Evolutionary conservation across 2,797 vertebrate species (phyloP).

Genomic region (Meda fulgida): DNA sequence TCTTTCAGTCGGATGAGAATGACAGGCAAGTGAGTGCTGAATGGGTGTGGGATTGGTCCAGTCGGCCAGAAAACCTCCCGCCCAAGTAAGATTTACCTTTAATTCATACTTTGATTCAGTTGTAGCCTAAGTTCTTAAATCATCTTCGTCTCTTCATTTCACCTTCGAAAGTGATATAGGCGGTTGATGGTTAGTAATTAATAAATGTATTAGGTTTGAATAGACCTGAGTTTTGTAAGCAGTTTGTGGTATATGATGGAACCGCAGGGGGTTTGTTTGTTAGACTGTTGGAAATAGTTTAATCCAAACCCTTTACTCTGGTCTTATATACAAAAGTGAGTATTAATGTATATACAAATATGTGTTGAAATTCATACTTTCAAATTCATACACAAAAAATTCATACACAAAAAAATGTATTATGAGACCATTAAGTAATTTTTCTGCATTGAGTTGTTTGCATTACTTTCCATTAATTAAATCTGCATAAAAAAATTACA

Average conservation of each 20-base stretch:
- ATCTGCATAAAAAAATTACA: background rate
- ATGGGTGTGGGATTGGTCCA: slow-evolving; percentile 83
- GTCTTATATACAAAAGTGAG: background rate
- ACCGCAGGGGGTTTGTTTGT: background rate
- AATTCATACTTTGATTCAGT: background rate
- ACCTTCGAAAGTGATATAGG: background rate
- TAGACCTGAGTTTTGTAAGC: background rate
- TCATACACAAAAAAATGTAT: background rate
- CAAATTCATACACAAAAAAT: too few species aligned
- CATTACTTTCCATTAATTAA: background rate
- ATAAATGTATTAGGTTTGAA: background rate
- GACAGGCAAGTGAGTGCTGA: slow-evolving; percentile 72
- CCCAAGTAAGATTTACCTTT: slow-evolving; percentile 71
- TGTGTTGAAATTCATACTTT: background rate
- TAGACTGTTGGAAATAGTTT: background rate
- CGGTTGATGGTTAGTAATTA: background rate
- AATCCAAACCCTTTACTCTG: background rate
- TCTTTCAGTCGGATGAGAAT: slow-evolving; percentile 69
- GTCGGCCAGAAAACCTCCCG: slow-evolving; percentile 79
- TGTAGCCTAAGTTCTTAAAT: background rate
- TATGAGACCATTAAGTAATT: background rate
- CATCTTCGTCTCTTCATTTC: background rate
- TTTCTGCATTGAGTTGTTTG: background rate
- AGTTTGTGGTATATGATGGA: background rate
- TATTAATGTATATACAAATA: background rate